Evolutionary conservation across 2,113 vertebrate genomes (phyloP), one percentile per base, ranked within the genome.

Genomic region (Eretmochelys imbricata): DNA sequence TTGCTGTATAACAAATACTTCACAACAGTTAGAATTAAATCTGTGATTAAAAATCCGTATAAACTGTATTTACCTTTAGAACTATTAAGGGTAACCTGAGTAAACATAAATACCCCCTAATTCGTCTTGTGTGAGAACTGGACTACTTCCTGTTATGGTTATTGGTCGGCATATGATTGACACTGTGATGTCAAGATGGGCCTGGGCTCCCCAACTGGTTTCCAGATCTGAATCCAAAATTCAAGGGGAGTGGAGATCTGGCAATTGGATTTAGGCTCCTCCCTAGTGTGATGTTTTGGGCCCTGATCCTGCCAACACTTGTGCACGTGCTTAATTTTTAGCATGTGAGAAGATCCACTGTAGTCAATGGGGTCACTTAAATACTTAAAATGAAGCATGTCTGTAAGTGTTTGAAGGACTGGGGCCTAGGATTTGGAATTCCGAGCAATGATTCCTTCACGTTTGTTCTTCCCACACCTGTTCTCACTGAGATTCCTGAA

Each of bases 191-290:
- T 50, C 87, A 80, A 96, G 90, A 91, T 27, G 91, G 59, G 38
- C 13, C 62, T 42, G 2, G 12, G 72, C 35, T 94, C 80, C 62
- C 62, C 76, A 51, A 22, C 78, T 80, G 84, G 80, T 82, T 87
- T 81, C 80, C 78, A 88, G 89, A 87, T 53, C 82, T 51, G 87
- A 76, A 55, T 55, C 78, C 90, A 46, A 92, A 69, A 35, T 69
- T 69, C 65, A 69, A n/a, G 65, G 59, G 94, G 55, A 91, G 80
- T 94, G 89, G 82, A 93, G 83, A 94, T 38, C 80, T n/a, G 24
- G 55, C 19, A 54, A 87, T 95, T 86, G 49, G 38, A 27, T 49
- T 82, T 85, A 86, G 78, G 80, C 51, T 84, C 55, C 69, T 82
- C 55, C 83, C 80, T 85, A 19, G 38, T 65, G 55, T 75, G 8